Conservation (phyloP, 2,113 vertebrate species). For the Syngnathoides biaculeatus region DNA sequence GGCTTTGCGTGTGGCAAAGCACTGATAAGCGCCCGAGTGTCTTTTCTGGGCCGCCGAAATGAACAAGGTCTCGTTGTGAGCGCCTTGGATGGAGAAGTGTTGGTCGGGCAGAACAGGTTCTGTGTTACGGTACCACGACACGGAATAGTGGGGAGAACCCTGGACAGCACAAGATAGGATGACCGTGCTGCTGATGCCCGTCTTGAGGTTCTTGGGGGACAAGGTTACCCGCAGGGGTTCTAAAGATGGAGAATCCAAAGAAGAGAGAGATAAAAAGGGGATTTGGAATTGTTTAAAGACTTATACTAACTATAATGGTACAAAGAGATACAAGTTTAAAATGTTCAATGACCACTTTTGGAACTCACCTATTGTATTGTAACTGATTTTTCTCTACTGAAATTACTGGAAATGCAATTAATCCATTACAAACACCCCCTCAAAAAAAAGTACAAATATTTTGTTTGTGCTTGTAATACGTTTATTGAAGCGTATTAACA, state of each 20-base stretch:
- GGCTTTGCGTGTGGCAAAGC: slow-evolving; percentile 89
- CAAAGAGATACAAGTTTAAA: too few species aligned
- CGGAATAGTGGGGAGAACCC: slow-evolving; percentile 88
- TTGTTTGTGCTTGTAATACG: too few species aligned
- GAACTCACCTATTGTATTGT: too few species aligned
- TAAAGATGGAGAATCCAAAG: slow-evolving; percentile 41
- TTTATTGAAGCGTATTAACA: too few species aligned
- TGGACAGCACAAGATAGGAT: slow-evolving; percentile 92
- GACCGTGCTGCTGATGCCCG: slow-evolving; percentile 95
- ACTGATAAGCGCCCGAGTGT: slow-evolving; percentile 96
- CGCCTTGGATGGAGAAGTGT: slow-evolving; percentile 93
- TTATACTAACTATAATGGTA: background rate
- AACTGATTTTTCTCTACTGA: too few species aligned
- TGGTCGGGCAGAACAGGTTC: slow-evolving; percentile 84
- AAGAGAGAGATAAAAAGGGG: background rate
- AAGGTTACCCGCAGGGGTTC: slow-evolving; percentile 94
- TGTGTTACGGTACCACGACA: slow-evolving; percentile 96
- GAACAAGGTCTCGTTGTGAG: slow-evolving; percentile 93
- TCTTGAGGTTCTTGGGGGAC: slow-evolving; percentile 97
- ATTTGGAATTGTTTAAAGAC: background rate
- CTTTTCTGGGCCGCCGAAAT: slow-evolving; percentile 94
- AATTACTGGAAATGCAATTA: too few species aligned
- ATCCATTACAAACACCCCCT: too few species aligned
- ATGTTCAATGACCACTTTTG: too few species aligned
- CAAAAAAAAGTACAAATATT: too few species aligned